A percentile compares a stretch with the other conserved stretches of the same genome.
phyloP scores from a whole-genome alignment of 2,888 invertebrate genomes.

The Zelleria hepariella region DNA sequence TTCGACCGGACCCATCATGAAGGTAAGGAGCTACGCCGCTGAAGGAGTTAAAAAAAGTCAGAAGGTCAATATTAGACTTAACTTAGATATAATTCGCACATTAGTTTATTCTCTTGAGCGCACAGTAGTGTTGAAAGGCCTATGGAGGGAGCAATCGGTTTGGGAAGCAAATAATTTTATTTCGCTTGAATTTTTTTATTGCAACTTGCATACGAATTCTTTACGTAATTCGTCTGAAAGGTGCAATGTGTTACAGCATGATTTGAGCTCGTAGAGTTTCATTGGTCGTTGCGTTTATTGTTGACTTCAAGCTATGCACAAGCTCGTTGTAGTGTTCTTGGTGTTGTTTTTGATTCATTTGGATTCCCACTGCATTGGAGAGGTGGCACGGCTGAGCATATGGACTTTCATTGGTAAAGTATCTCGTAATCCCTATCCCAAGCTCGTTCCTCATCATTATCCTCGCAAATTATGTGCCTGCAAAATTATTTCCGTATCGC shows the following conservation, averaged over 20 bases:
- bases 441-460: conserved; percentile 47
- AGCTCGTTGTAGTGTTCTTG: conserved; percentile 63
- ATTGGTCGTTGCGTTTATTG: conserved; percentile 58
- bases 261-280: conserved; percentile 66
- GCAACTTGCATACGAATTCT: conserved; percentile 59
- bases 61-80: conserved; percentile 34
- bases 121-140: conserved; percentile 50
- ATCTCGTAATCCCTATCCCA: conserved; percentile 53
- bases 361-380: conserved; percentile 65
- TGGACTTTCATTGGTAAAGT: conserved; percentile 63
- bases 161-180: conserved; percentile 29
- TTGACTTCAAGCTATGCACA: conserved; percentile 62
- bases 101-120: conserved; percentile 44
- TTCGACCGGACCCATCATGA: conserved; percentile 92
- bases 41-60: conserved; percentile 27
- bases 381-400: conserved; percentile 67
- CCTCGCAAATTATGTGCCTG: conserved; percentile 28
- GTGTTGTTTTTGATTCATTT: conserved; percentile 60
- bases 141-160: conserved; percentile 64
- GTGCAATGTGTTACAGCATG: conserved; percentile 65
- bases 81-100: conserved; percentile 46
- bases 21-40: conserved; percentile 77
- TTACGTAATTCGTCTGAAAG: conserved; percentile 54
- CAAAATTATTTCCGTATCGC: conserved; percentile 2
- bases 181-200: conserved; percentile 32